Evolutionary conservation across 2,113 vertebrate genomes (phyloP).

Genomic region (Callipepla squamata): DNA sequence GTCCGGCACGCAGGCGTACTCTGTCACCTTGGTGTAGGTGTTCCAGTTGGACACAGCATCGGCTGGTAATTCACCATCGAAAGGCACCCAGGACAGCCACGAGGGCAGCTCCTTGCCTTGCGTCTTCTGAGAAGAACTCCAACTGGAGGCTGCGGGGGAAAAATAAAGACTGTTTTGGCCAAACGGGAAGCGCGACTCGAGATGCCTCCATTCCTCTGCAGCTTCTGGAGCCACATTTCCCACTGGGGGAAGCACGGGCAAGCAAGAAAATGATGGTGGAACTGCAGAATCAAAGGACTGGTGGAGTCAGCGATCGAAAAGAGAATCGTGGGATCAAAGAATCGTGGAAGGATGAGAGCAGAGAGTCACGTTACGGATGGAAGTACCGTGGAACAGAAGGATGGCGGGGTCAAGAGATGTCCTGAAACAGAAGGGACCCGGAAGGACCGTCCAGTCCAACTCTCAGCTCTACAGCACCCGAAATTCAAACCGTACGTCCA

Average conservation of each 20-base stretch:
- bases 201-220: rapidly evolving
- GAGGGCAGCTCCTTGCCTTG: not conserved
- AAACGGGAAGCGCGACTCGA: not conserved
- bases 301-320: no score
- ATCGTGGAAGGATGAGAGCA: no score
- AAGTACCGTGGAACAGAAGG: no score
- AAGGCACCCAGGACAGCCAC: not conserved
- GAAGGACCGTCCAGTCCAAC: no score
- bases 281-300: no score
- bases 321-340: no score
- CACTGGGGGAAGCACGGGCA: rapidly evolving
- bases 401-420: no score
- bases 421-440: no score
- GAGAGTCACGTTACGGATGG: no score
- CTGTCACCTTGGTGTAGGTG: not conserved
- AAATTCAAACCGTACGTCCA: no score
- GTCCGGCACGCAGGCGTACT: rapidly evolving
- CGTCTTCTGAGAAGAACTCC: not conserved
- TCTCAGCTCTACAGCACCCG: no score
- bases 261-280: not conserved
- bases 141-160: rapidly evolving
- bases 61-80: not conserved
- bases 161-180: rapidly evolving
- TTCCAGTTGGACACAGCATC: not conserved
- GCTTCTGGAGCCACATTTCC: not conserved